Conservation (phyloP, 2,113 vertebrate genomes). For the Irena cyanogastra region DNA sequence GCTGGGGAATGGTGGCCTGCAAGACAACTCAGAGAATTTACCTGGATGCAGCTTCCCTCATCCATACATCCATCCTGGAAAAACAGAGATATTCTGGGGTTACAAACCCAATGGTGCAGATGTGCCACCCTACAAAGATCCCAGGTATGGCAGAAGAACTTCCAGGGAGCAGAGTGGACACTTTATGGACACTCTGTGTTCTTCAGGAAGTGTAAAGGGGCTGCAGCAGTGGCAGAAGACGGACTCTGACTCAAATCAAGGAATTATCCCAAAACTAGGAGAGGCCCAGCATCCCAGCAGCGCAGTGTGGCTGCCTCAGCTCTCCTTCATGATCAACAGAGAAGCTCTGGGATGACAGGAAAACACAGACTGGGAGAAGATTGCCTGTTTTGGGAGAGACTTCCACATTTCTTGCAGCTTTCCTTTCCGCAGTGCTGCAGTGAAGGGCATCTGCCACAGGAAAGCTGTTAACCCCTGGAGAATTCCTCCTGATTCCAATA, state of each 20-base stretch:
- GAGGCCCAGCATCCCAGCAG: background rate
- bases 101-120: background rate
- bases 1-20: background rate
- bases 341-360: background rate
- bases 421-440: background rate
- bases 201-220: background rate
- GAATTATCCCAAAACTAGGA: background rate
- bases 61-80: background rate
- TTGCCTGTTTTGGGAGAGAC: background rate
- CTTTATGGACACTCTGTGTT: background rate
- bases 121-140: background rate
- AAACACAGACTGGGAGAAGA: background rate
- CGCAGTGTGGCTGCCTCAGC: background rate
- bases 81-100: background rate
- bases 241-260: background rate
- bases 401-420: background rate
- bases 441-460: background rate
- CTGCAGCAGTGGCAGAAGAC: fast-evolving
- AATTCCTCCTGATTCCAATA: background rate
- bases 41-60: background rate
- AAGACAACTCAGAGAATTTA: background rate
- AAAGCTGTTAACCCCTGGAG: background rate
- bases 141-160: background rate
- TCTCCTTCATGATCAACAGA: background rate
- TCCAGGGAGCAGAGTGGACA: background rate